phyloP scores from a whole-genome alignment of 1,140 invertebrate species.

The Tetragnatha versicolor region DNA sequence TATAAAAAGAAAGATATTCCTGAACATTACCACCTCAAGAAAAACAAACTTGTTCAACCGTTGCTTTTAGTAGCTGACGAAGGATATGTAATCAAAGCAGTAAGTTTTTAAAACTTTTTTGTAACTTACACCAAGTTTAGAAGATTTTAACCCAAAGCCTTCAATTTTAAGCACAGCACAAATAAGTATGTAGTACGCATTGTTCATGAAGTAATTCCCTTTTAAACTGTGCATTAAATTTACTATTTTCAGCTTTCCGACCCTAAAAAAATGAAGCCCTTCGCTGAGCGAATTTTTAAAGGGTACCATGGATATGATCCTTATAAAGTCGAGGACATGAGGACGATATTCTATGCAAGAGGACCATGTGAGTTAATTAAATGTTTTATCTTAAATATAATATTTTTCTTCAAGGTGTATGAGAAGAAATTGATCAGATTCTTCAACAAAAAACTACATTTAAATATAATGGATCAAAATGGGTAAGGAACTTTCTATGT shows the following conservation, averaged over 20 bases:
- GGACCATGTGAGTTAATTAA: conserved; percentile 60
- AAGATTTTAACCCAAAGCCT: no score
- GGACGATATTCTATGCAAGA: conserved; percentile 64
- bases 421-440: no score
- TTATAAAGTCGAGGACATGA: conserved; percentile 61
- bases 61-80: conserved; percentile 70
- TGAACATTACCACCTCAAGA: conserved; percentile 70
- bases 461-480: no score
- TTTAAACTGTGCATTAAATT: not conserved
- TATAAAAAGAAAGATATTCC: conserved; percentile 70
- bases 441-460: no score
- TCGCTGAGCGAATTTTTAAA: conserved; percentile 50
- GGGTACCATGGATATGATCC: conserved; percentile 63
- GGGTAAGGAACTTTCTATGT: no score
- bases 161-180: no score
- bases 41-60: conserved; percentile 70
- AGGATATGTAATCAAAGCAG: conserved; percentile 63
- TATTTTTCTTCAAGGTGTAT: no score
- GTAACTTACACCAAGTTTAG: no score
- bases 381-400: not conserved
- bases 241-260: conserved; percentile 36
- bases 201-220: no score
- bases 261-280: conserved; percentile 50
- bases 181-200: no score
- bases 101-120: conserved; percentile 28